Percentiles rank a stretch among this genome's conserved stretches.
Conservation (phyloP, 2,797 vertebrate species). For the Tarsius wallacei region DNA sequence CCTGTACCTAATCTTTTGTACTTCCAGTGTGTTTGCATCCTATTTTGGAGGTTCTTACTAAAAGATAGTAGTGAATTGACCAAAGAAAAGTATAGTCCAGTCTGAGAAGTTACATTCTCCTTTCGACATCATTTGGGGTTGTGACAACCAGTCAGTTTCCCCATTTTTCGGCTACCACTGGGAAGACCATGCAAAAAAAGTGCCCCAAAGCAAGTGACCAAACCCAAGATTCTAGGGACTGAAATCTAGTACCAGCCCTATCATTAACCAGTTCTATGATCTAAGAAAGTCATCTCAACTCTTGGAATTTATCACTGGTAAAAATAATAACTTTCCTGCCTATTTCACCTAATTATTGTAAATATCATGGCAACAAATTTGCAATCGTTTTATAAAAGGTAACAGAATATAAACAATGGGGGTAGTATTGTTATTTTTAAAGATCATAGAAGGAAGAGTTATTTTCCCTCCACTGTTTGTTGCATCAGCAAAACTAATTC, state of each 20-base stretch:
- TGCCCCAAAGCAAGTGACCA: not conserved
- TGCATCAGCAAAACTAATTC: not conserved
- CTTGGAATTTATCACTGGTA: not conserved
- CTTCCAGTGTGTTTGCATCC: not conserved
- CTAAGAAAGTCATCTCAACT: conserved; percentile 29
- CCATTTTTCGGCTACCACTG: not conserved
- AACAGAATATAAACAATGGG: not conserved
- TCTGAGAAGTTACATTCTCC: not conserved
- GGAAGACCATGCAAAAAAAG: not conserved
- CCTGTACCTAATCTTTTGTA: no score
- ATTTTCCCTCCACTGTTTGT: not conserved
- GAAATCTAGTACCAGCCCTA: not conserved
- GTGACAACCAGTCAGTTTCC: not conserved
- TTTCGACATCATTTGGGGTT: not conserved
- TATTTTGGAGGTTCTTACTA: not conserved
- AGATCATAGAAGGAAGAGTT: not conserved
- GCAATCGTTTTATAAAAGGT: not conserved
- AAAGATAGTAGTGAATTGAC: not conserved
- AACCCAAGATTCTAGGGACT: not conserved
- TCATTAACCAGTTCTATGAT: not conserved
- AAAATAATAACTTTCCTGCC: not conserved
- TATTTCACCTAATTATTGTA: not conserved
- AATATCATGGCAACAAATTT: not conserved
- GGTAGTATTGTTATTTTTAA: not conserved
- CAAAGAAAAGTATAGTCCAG: not conserved